phyloP scores from a whole-genome alignment of 2,888 invertebrate species.

The Andrena bucephala region DNA sequence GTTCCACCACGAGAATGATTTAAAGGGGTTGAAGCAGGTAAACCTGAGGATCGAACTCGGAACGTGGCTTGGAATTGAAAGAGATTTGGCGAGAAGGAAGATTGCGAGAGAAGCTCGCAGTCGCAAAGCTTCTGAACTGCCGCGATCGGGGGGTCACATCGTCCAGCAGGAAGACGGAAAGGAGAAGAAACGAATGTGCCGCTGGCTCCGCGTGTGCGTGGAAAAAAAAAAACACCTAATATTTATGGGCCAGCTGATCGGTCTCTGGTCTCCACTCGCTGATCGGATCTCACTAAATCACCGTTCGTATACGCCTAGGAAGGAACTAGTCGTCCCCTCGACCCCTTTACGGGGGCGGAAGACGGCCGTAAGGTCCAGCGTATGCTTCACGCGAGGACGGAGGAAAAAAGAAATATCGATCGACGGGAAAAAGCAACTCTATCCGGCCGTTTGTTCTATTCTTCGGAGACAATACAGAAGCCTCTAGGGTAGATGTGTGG shows the following conservation, averaged over 20 bases:
- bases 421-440: slow-evolving; percentile 30
- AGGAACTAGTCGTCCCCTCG: slow-evolving; percentile 70
- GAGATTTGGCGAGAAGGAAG: slow-evolving; percentile 71
- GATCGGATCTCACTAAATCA: slow-evolving; percentile 79
- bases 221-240: slow-evolving; percentile 73
- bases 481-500: neutral
- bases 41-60: slow-evolving; percentile 65
- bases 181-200: slow-evolving; percentile 17
- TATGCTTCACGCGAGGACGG: slow-evolving; percentile 60
- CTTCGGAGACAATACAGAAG: slow-evolving; percentile 7
- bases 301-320: slow-evolving; percentile 75
- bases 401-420: slow-evolving; percentile 61
- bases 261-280: slow-evolving; percentile 70
- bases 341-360: slow-evolving; percentile 59
- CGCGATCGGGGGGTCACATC: slow-evolving; percentile 65
- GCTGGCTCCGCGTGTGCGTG: slow-evolving; percentile 19
- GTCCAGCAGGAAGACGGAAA: slow-evolving; percentile 36
- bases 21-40: neutral
- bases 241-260: slow-evolving; percentile 81
- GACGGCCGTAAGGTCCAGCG: slow-evolving; percentile 64
- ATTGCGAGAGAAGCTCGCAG: slow-evolving; percentile 53
- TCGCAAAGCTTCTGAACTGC: slow-evolving; percentile 69
- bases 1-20: neutral
- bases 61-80: slow-evolving; percentile 76
- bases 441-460: slow-evolving; percentile 35